Evolutionary conservation across 1,140 invertebrate species (phyloP), one percentile per base, ranked within the genome.

Genomic region (Bactericera cockerelli): DNA sequence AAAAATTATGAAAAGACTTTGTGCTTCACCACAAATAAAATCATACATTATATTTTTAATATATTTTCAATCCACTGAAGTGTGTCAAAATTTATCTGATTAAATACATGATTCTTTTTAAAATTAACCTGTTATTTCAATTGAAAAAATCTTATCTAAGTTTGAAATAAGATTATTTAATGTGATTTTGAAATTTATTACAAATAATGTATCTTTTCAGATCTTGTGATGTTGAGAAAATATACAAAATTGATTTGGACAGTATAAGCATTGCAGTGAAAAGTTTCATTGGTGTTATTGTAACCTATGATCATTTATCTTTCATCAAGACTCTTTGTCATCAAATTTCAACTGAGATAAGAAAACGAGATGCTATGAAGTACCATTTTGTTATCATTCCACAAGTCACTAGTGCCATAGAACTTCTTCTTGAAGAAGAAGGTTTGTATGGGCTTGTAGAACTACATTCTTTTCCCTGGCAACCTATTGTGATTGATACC

Each of bases 311-410:
- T 49, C 4, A 49, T 22, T 49, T 49, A 22, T 49, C 42, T 49
- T 16, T 10, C 42, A 49, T 49, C n/a, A 49, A 22, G n/a, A 10
- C n/a, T 19, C 42, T 49, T 19, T 49, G 42, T 49, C n/a, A 49
- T 16, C 42, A 49, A 49, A 49, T 49, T 16, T 19, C n/a, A 19
- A 22, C 22, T 22, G 42, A 49, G 19, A 6, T 49, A 6, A 49
- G 19, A 16, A 49, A 49, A 16, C 6, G 42, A n/a, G 42, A 49
- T 4, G 19, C 3, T 16, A 49, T 49, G 4, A 49, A 49, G 22
- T 49, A 49, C 42, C n/a, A 49, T 49, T 22, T 49, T 49, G 42
- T 49, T 19, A 49, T 49, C 3, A 49, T 49, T 49, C 42, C 42
- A 10, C 42, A 49, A 49, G 42, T 49, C 8, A 49, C n/a, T n/a